These are phyloP conservation scores for Carcharodon carcharias DNA, from an alignment of 2,797 vertebrate genomes.

Conservation along the genomic window DNA sequence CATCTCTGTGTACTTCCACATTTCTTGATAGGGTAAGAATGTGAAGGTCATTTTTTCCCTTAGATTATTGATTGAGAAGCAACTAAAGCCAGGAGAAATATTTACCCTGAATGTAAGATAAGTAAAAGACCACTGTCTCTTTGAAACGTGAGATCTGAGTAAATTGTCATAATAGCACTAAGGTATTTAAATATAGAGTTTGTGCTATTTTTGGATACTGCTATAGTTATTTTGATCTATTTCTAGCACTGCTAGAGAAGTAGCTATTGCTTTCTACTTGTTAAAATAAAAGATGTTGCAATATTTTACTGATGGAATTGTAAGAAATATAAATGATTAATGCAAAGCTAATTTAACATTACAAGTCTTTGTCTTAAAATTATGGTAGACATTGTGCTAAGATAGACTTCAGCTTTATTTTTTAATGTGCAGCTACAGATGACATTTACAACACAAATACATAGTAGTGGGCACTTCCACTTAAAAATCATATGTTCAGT, in stretches of 20 bases:
- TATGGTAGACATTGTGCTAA: background rate
- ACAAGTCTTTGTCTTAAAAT: constrained; percentile 24
- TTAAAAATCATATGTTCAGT: background rate
- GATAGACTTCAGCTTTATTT: constrained; percentile 21
- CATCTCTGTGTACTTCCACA: background rate
- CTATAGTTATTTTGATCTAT: constrained; percentile 7
- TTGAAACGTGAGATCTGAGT: background rate
- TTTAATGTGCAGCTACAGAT: constrained; percentile 13
- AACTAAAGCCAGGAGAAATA: background rate
- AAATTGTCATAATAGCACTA: background rate
- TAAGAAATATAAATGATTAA: constrained; percentile 6
- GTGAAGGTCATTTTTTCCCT: background rate
- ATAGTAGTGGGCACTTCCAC: background rate
- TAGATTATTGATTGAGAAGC: background rate
- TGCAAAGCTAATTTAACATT: constrained; percentile 25
- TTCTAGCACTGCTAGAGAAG: no score
- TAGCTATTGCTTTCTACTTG: constrained; percentile 24
- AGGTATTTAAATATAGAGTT: background rate
- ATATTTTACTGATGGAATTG: constrained; percentile 1
- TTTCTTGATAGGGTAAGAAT: background rate
- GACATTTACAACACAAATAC: constrained; percentile 5
- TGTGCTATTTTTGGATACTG: constrained; percentile 13
- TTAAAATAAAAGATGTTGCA: background rate
- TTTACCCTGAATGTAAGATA: background rate
- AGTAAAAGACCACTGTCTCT: background rate